Evolutionary conservation across 2,888 invertebrate species (phyloP), one percentile per base, ranked within the genome.

Genomic region (Phyllotreta cruciferae): DNA sequence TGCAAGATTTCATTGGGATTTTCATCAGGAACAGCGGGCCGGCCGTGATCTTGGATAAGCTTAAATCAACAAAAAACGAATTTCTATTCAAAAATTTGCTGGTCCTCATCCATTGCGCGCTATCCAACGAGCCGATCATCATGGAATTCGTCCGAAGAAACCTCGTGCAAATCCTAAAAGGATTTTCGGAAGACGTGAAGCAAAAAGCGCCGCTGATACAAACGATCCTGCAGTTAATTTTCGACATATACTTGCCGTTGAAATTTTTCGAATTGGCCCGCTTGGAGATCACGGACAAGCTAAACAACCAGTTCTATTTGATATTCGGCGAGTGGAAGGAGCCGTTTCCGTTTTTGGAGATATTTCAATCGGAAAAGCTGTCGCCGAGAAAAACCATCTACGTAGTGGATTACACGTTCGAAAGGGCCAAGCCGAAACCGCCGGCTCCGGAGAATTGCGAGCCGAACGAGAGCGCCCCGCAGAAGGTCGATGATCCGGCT

Each of bases 291-390:
- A 73, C 73, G 0, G 78, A 78, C 58, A 74, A 70, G 62, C 53
- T 79, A 4, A 71, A 66, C 5, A 73, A 73, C 35, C 70, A 71
- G 24, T 79, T 79, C 62, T 78, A 78, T 60, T 37, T 79, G 14
- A 73, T 78, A 1, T 71, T 67, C 10, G 76, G 73, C 5, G 49
- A 52, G 11, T 75, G 76, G 76, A 69, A 60, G 8, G 68, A 60
- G 10, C 60, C 70, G 1, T 79, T 80, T 68, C 78, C 79, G 0
- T 78, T 79, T 57, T 66, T 79, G 53, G 79, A 79, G 62, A 70
- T 78, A 2, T 58, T 79, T 13, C 74, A 74, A 61, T 62, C 67
- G 1, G 63, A 71, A 41, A 62, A 70, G 39, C 70, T 74, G 13
- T 75, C 74, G 4, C 72, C 78, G 0, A 63, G 66, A 1, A 60